These are phyloP conservation scores for Hormiphora californensis DNA, from an alignment of 37 sponge, comb jelly and placozoan genomes.

Conservation along the genomic window DNA sequence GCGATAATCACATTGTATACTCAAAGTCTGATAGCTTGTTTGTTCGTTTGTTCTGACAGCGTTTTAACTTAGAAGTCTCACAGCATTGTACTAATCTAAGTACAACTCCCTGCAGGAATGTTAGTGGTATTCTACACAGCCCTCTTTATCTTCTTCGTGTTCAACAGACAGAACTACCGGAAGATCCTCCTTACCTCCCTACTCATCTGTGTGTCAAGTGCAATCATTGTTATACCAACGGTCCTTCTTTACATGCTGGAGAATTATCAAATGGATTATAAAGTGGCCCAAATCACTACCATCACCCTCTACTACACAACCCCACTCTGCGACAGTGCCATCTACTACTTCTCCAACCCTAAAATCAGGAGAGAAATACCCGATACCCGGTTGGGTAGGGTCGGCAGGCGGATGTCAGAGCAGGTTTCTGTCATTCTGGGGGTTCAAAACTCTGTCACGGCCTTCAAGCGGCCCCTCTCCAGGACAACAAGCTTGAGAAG, in stretches of 20 bases:
- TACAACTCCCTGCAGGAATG: too few relatives aligned
- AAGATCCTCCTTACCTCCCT: neutral
- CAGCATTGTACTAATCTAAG: too few relatives aligned
- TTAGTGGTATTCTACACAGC: neutral
- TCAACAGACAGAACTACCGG: neutral
- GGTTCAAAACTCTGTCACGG: too few relatives aligned
- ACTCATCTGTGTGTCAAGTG: neutral
- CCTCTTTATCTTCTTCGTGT: neutral
- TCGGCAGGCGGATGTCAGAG: neutral
- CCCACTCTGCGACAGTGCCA: neutral
- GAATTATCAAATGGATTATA: neutral
- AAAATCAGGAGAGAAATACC: neutral
- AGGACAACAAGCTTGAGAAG: too few relatives aligned
- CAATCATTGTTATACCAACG: neutral
- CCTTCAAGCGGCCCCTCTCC: too few relatives aligned
- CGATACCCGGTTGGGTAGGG: neutral
- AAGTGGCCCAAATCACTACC: neutral
- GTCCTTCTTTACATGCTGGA: neutral
- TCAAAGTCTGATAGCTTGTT: too few relatives aligned
- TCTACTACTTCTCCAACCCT: conserved; percentile 17
- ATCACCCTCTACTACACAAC: neutral
- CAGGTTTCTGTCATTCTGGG: too few relatives aligned
- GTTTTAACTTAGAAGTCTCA: too few relatives aligned
- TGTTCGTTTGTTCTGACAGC: too few relatives aligned
- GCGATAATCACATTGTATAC: too few relatives aligned